Conservation (phyloP, 2,888 invertebrate species). For the Sclerodermus sp. region DNA sequence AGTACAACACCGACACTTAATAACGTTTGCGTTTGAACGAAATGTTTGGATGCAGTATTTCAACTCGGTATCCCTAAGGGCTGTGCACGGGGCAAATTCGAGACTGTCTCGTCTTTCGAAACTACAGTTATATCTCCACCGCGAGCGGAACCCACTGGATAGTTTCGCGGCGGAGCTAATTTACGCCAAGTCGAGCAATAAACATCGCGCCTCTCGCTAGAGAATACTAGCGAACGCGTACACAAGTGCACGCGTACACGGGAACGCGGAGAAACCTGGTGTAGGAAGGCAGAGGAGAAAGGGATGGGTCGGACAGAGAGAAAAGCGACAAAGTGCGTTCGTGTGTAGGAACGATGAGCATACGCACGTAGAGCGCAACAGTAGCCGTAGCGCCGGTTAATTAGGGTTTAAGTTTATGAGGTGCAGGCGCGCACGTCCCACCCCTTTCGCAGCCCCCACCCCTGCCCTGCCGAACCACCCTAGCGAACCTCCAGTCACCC, state of each 20-base stretch:
- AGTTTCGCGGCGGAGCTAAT: constrained; percentile 47
- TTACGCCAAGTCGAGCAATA: constrained; percentile 53
- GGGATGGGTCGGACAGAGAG: constrained; percentile 24
- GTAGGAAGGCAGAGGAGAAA: constrained; percentile 15
- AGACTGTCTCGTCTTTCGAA: constrained; percentile 20
- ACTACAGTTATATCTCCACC: constrained; percentile 19
- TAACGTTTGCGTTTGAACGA: too few relatives aligned
- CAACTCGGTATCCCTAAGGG: too few relatives aligned
- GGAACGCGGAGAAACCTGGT: constrained; percentile 1
- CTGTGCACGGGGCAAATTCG: background rate
- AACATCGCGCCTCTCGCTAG: constrained; percentile 51
- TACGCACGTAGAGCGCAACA: constrained; percentile 54
- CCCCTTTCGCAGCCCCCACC: constrained; percentile 28
- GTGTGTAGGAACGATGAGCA: constrained; percentile 48
- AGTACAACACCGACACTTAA: too few relatives aligned
- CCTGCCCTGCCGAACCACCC: constrained; percentile 21
- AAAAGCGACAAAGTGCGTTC: constrained; percentile 46
- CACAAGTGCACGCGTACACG: constrained; percentile 13
- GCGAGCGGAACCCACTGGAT: constrained; percentile 35
- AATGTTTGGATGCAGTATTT: too few relatives aligned
- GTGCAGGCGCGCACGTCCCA: constrained; percentile 56
- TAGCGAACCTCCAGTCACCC: constrained; percentile 26
- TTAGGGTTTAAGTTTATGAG: constrained; percentile 59
- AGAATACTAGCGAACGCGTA: constrained; percentile 39
- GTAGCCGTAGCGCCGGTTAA: constrained; percentile 59